Base-by-base conservation (phyloP, 1,140 invertebrate species). In the Tetramorium simillimum region DNA sequence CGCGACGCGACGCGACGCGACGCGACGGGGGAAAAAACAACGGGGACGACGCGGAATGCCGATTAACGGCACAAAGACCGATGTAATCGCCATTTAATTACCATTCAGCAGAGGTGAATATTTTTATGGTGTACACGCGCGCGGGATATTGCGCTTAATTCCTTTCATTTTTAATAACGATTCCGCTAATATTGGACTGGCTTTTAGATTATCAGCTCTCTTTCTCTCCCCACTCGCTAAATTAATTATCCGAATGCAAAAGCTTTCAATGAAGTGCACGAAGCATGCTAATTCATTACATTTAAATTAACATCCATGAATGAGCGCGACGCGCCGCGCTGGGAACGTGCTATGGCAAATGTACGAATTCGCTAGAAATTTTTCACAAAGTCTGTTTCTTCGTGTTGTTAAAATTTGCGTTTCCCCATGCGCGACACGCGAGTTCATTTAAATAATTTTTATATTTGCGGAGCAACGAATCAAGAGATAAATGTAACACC, bases 401-500 rank as follows among this genome's bases (percentile, higher is more conserved):
- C 46, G 24, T 40, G 16, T 67, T 18, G 0, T 40, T 7, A 21
- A 56, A 69, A 51, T 49, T 80, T 62, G 14, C n/a, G 9, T 69
- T 69, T 51, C 37, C 16, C 56, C 40, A 60, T 60, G 18, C 53
- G 7, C 18, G 12, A 60, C 51, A n/a, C 43, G 53, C 40, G 18
- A 56, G 24, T 84, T 82, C 24, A 73, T 82, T 84, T 62, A 60
- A 82, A 82, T 82, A 62, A 84, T 49, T 81, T 81, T 53, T 69
- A 81, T 18, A 81, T 70, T 73, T 56, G 40, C 67, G 14, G 18
- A 60, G 53, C 40, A 16, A 75, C 40, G 67, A 82, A 62, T 86
- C 76, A 51, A 67, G 53, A 33, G 56, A 46, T 70, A 81, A 40
- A 53, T 46, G 53, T 28, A 46, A 46, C 28, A 51, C 21, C 63